These are phyloP conservation scores for Alcedo atthis DNA, from an alignment of 2,797 vertebrate species.

Conservation along the genomic window DNA sequence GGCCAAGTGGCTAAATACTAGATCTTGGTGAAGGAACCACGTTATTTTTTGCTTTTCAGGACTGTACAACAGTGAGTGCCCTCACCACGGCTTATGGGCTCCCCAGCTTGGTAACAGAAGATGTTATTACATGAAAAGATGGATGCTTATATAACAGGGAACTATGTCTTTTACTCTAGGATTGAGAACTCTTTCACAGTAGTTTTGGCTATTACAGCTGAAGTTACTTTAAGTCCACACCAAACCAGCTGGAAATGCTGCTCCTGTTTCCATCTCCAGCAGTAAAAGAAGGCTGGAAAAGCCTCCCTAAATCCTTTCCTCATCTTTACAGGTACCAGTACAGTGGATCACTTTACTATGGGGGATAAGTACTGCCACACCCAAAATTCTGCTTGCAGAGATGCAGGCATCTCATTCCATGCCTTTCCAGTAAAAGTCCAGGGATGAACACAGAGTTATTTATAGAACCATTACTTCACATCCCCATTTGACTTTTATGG, in stretches of 20 bases:
- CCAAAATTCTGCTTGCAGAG: slow-evolving; percentile 1
- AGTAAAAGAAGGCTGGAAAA: not conserved
- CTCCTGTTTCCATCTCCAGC: not conserved
- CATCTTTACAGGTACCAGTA: not conserved
- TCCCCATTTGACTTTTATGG: slow-evolving; percentile 17
- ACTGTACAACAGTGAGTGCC: not conserved
- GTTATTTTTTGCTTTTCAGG: slow-evolving; percentile 46
- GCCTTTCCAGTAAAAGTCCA: slow-evolving; percentile 41
- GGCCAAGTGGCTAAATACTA: slow-evolving; percentile 36
- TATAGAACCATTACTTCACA: slow-evolving; percentile 58
- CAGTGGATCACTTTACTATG: not conserved
- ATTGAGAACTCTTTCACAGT: not conserved
- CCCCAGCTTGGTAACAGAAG: not conserved
- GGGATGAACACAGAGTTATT: slow-evolving; percentile 47
- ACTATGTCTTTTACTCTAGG: not conserved
- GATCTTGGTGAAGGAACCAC: slow-evolving; percentile 13
- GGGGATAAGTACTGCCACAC: not conserved
- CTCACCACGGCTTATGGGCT: not conserved
- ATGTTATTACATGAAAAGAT: not conserved
- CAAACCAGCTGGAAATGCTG: not conserved
- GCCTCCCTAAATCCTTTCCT: not conserved
- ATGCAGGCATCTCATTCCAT: slow-evolving; percentile 44
- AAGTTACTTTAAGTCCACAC: not conserved
- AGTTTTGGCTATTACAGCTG: not conserved
- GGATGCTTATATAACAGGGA: not conserved